Base-by-base conservation (phyloP, 2,797 vertebrate species). In the Mormyrops boulengeri region DNA sequence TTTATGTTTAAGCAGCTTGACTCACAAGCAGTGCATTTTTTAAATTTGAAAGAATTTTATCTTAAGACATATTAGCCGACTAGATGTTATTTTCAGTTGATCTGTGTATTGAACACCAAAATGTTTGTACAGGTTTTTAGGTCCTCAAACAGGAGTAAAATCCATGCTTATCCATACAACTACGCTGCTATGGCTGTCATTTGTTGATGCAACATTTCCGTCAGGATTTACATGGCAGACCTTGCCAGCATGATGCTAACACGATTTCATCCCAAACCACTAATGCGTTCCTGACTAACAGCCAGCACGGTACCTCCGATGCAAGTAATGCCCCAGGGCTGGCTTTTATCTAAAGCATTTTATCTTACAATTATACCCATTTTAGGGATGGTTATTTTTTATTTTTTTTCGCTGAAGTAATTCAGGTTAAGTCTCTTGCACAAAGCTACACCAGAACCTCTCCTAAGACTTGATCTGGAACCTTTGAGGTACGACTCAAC, bases 331-430 rank as follows among this genome's bases (percentile, higher is more conserved):
- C 82, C 26, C 8, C 44, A 47, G n/a, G 49, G 44, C 9, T 85
- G 82, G n/a, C 82, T 85, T 85, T 49, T 85, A 85, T 85, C 44
- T 49, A 52, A 50, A 85, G 44, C 82, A 85, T 85, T 85, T 85
- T 85, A 49, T 85, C 82, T 85, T 26, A 50, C 82, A 85, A 52
- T 49, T 85, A 85, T 49, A 52, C 82, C 47, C 19, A 52, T 85
- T 85, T 85, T 85, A 12, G 44, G 22, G 22, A 30, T 30, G 26
- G 26, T 30, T 30, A 30, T 52, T 12, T 49, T 49, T 52, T 47
- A 34, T 7, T 11, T 8, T 38, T 49, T 6, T 26, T 26, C 5
- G 4, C 82, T 52, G 47, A 30, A 85, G 11, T 38, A 80, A 80
- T 85, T 49, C 82, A 85, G 19, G 44, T 85, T 85, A 85, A 49